Conservation (phyloP, 2,113 vertebrate genomes). For the Panthera leo region DNA sequence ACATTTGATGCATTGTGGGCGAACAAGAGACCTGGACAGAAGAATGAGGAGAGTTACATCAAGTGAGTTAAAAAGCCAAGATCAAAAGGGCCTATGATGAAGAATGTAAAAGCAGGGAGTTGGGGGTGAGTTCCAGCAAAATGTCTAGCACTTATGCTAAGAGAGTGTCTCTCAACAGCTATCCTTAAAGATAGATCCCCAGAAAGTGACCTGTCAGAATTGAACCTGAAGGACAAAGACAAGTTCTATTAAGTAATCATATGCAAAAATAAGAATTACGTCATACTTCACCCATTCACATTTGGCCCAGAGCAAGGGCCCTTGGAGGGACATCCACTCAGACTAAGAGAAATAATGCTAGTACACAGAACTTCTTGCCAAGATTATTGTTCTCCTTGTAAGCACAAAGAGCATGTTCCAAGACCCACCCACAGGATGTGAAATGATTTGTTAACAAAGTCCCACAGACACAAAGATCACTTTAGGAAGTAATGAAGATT, state of each 20-base stretch:
- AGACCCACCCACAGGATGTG: constrained; percentile 37
- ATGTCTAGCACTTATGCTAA: background rate
- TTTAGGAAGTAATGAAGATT: constrained; percentile 48
- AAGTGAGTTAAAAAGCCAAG: background rate
- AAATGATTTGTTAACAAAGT: constrained; percentile 62
- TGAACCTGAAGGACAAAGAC: constrained; percentile 28
- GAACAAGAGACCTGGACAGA: background rate
- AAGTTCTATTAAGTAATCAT: constrained; percentile 20
- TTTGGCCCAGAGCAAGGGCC: constrained; percentile 2
- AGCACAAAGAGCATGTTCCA: constrained; percentile 55
- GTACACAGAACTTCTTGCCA: constrained; percentile 11
- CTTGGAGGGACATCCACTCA: constrained; percentile 18
- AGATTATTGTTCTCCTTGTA: constrained; percentile 50
- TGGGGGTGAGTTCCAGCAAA: background rate
- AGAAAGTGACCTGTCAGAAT: background rate
- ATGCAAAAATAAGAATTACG: constrained; percentile 51
- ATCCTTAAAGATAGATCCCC: background rate
- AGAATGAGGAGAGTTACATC: background rate
- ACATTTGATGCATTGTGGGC: background rate
- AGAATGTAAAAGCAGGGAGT: background rate
- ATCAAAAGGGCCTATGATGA: background rate
- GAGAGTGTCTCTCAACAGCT: background rate
- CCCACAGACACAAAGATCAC: background rate
- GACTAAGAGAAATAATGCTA: constrained; percentile 21
- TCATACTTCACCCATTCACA: constrained; percentile 41